Evolutionary conservation across 2,113 vertebrate genomes (phyloP), one percentile per base, ranked within the genome.

Genomic region (Neogobius melanostomus): DNA sequence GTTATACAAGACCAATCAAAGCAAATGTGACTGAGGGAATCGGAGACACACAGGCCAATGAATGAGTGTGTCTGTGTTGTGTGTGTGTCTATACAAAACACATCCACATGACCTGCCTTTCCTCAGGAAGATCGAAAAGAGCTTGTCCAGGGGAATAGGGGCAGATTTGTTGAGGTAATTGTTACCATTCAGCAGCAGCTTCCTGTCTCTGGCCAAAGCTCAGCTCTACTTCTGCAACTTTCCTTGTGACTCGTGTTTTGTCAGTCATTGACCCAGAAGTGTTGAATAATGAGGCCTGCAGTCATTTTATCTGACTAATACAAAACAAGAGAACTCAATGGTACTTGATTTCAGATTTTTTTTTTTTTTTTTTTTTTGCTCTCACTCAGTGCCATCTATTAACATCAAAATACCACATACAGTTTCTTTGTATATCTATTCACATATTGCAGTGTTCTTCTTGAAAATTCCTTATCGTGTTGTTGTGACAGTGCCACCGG

Each of bases 401-500:
- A 7, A 21, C 21, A 47, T 47, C 7, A 7, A 2, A 47, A 47
- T 11, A 47, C 7, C 21, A 21, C 21, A 21, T 21, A 8, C 1
- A 4, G 46, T 47, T 11, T 47, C 7, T 47, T 47, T 47, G 46
- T 7, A 47, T 11, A 47, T 47, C 46, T 11, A 47, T 7, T 47
- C 10, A 47, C 10, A 47, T 47, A 6, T 7, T 47, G n/a, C 8
- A 14, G 12, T 6, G 15, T 51, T 11, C 49, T 51, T 11, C 6
- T 14, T 51, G 8, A 51, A 14, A 5, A 11, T 43, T 14, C 10
- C 43, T 43, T 6, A 44, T 14, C 21, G n/a, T 16, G 12, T 6
- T 81, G 61, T 85, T 63, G 10, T 63, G 71, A 12, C 85, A 99
- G 98, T 97, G 78, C 96, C 98, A 0, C 98, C 98, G 0, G 94